Base-by-base conservation (phyloP, 2,113 vertebrate species). In the Murina feae region DNA sequence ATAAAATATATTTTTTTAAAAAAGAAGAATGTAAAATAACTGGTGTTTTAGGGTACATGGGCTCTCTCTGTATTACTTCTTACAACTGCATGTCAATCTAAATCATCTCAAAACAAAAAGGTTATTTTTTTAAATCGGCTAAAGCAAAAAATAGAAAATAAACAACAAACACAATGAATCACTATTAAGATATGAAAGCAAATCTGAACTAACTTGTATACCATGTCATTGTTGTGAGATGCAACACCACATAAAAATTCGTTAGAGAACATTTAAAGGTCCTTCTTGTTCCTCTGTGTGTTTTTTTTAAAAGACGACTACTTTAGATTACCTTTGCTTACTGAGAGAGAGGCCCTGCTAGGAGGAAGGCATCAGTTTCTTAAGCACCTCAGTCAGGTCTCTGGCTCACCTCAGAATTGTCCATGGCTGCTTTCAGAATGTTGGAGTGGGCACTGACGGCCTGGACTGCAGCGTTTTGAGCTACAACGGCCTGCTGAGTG, bases 371-470 rank as follows among this genome's bases (percentile, higher is more conserved):
- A 23, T 21, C 37, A 37, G 55, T 44, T 65, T 76, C 42, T 4
- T 21, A 44, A 63, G 30, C 16, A 63, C 20, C 12, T 5, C 17
- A 47, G 1, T 5, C 17, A 47, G 1, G 0, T 9, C 94, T 4
- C 32, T 23, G 42, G 1, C 87, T 96, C 92, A 99, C 99, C 99
- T 99, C 99, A 17, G 98, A 97, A 66, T 99, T 95, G 63, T 99
- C 99, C 99, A 99, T 99, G 4, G 99, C 99, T 65, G 99, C 98
- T 97, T 98, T 99, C 95, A 99, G 97, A 42, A 98, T 98, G 21
- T 96, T 97, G 2, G 98, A 98, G 90, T 99, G 99, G 42, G 97
- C 97, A 2, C 91, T 97, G 55, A 99, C 98, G 1, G 99, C 99
- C 39, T 99, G 98, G 66, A 99, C 98, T 0, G 99, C 99, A 14